A percentile compares a stretch with the other conserved stretches of the same genome.
These are phyloP conservation scores for Vandiemenella viatica DNA, from an alignment of 2,888 invertebrate genomes.

Conservation along the genomic window DNA sequence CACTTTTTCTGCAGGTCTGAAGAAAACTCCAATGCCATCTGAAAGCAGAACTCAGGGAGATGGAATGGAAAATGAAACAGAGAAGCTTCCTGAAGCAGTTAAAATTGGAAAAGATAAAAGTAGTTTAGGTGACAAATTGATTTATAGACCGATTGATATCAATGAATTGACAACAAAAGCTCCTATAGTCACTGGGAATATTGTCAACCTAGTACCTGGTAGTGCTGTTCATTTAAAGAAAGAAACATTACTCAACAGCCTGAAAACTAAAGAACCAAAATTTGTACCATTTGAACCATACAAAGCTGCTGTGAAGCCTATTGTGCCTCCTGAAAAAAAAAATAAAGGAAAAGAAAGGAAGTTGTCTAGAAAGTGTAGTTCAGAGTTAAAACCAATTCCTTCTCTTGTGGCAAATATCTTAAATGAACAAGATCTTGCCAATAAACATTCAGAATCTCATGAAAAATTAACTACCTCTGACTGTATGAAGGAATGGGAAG, in stretches of 20 bases:
- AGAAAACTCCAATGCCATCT: slow-evolving; percentile 8
- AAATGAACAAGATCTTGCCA: not conserved
- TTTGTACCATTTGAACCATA: slow-evolving; percentile 84
- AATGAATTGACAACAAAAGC: slow-evolving; percentile 26
- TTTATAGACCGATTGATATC: slow-evolving; percentile 29
- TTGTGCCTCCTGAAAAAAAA: slow-evolving; percentile 33
- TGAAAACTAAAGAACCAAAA: slow-evolving; percentile 46
- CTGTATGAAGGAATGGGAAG: slow-evolving; percentile 26
- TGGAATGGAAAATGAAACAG: slow-evolving; percentile 51
- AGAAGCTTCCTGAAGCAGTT: slow-evolving; percentile 14
- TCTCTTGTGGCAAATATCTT: slow-evolving; percentile 15
- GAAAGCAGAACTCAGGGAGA: slow-evolving; percentile 51
- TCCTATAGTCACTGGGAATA: slow-evolving; percentile 37
- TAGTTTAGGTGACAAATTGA: slow-evolving; percentile 19
- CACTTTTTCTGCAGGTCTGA: no score
- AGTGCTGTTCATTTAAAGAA: slow-evolving; percentile 41
- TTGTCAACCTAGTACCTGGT: slow-evolving; percentile 46
- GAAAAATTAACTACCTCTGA: not conserved
- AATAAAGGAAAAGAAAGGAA: slow-evolving; percentile 21
- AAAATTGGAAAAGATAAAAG: slow-evolving; percentile 4
- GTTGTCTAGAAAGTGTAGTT: not conserved
- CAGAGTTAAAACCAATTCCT: not conserved
- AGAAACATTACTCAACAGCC: slow-evolving; percentile 27
- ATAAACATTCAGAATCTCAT: no score
- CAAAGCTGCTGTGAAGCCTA: slow-evolving; percentile 68